Evolutionary conservation across 2,888 invertebrate species (phyloP).

Genomic region (Drosophila niveifrons): DNA sequence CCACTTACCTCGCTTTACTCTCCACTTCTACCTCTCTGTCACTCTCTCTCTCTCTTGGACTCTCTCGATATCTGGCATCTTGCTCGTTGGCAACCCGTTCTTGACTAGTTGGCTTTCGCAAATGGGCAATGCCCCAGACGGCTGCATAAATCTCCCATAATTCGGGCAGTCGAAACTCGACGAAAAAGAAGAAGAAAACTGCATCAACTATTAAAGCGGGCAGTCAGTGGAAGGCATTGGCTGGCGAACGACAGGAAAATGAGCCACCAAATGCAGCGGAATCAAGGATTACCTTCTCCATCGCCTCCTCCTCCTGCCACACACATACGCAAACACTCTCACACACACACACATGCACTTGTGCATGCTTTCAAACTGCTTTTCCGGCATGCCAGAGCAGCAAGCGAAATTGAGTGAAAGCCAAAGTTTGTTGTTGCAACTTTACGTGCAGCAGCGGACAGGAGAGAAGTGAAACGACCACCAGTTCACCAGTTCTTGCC

Average conservation of each 20-base stretch:
- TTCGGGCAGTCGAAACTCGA: conserved; percentile 52
- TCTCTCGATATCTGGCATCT: not conserved
- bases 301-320: not conserved
- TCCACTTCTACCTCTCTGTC: not conserved
- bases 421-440: conserved; percentile 71
- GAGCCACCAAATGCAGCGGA: conserved; percentile 70
- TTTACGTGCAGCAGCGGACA: conserved; percentile 61
- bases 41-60: not conserved
- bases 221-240: conserved; percentile 24
- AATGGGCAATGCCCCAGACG: conserved; percentile 51
- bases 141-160: conserved; percentile 74
- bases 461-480: conserved; percentile 1
- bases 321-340: conserved; percentile 21
- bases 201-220: conserved; percentile 55
- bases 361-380: conserved; percentile 55
- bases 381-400: conserved; percentile 46
- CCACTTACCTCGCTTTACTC: conserved; percentile 60
- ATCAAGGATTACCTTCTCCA: conserved; percentile 66
- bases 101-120: conserved; percentile 60
- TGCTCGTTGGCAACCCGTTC: conserved; percentile 9
- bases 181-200: conserved; percentile 31
- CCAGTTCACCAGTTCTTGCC: conserved; percentile 9
- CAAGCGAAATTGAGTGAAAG: conserved; percentile 75
- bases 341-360: conserved; percentile 21
- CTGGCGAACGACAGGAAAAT: conserved; percentile 56